A percentile compares a stretch with the other conserved stretches of the same genome.
These are phyloP conservation scores for Andricus grossulariae DNA, from an alignment of 1,140 invertebrate species.

Conservation along the genomic window DNA sequence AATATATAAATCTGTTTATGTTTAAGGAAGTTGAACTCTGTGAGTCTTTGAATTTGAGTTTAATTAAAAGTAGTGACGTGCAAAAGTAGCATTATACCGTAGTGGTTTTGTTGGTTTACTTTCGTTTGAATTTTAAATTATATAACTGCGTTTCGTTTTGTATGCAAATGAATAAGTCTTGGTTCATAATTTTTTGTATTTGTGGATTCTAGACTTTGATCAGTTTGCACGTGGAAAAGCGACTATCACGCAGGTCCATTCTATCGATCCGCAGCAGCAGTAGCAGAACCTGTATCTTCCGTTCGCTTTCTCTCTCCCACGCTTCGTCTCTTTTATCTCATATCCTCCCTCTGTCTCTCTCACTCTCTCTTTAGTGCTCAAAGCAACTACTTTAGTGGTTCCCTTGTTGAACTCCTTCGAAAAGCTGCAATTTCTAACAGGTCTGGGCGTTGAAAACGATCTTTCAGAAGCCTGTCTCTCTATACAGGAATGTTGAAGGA, in stretches of 20 bases:
- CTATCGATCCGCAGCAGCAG: slow-evolving; percentile 60
- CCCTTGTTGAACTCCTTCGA: slow-evolving; percentile 19
- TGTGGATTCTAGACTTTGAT: slow-evolving; percentile 46
- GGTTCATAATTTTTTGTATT: slow-evolving; percentile 39
- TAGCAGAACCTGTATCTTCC: slow-evolving; percentile 25
- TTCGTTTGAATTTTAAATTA: too few relatives aligned
- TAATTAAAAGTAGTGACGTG: too few relatives aligned
- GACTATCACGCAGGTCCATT: slow-evolving; percentile 62
- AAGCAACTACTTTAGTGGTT: slow-evolving; percentile 19
- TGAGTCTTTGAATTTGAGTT: too few relatives aligned
- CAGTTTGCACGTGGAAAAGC: slow-evolving; percentile 48
- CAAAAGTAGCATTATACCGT: too few relatives aligned
- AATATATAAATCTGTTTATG: too few relatives aligned
- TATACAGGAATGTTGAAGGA: background rate
- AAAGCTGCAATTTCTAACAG: slow-evolving; percentile 24
- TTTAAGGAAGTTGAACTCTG: too few relatives aligned
- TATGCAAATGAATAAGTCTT: too few relatives aligned
- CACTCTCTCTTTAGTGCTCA: slow-evolving; percentile 10
- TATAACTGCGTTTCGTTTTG: too few relatives aligned
- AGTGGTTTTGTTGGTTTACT: too few relatives aligned
- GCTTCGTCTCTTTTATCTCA: slow-evolving; percentile 15
- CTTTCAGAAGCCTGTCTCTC: background rate
- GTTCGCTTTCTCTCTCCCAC: slow-evolving; percentile 27
- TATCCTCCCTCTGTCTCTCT: background rate
- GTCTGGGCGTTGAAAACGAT: background rate